A percentile compares a stretch with the other conserved stretches of the same genome.
phyloP scores from a whole-genome alignment of 2,113 vertebrate species.

The Mus spicilegus region DNA sequence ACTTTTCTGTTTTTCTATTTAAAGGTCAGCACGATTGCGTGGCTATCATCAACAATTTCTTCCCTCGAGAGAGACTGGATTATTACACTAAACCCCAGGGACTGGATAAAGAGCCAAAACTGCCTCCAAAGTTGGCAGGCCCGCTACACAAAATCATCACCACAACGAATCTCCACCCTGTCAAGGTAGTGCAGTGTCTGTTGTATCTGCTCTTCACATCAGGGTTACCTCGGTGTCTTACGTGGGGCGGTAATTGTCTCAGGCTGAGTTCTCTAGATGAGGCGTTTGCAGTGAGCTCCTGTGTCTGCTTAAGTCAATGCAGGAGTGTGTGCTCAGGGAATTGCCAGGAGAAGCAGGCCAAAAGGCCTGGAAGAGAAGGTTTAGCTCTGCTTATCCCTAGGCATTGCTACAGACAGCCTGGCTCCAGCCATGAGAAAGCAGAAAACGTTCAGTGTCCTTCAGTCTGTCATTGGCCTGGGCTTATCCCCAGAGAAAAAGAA shows the following conservation, averaged over 20 bases:
- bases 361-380: background rate
- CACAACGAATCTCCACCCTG: constrained; percentile 96
- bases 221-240: background rate
- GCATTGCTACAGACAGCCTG: background rate
- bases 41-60: constrained; percentile 99
- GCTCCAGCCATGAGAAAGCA: background rate
- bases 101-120: constrained; percentile 95
- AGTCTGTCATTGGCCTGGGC: background rate
- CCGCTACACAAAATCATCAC: constrained; percentile 98
- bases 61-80: constrained; percentile 95
- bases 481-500: background rate
- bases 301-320: background rate
- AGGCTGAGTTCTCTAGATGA: background rate
- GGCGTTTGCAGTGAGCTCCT: background rate
- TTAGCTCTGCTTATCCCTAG: background rate
- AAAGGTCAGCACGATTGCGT: constrained; percentile 99
- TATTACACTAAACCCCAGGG: constrained; percentile 97
- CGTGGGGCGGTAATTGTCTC: background rate
- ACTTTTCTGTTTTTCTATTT: constrained; percentile 64
- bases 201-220: background rate
- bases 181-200: constrained; percentile 90
- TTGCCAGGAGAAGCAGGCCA: background rate
- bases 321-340: background rate
- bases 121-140: constrained; percentile 94
- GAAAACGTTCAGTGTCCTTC: background rate